A percentile compares a stretch with the other conserved stretches of the same genome.
phyloP scores from a whole-genome alignment of 1,140 invertebrate species.

The Drosophila lacertosa region DNA sequence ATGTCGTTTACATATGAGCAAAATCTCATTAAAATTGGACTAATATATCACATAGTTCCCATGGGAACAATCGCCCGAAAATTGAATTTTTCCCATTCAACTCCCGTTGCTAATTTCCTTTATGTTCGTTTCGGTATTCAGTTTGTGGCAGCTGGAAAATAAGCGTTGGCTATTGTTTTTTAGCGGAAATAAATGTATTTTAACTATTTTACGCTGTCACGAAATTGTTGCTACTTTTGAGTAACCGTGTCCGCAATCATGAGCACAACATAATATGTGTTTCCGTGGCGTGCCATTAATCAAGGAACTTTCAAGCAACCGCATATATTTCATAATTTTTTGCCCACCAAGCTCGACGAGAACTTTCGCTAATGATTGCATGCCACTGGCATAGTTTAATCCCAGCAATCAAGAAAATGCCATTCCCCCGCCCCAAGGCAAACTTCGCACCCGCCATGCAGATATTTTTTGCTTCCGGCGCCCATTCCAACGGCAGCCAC shows the following conservation, averaged over 20 bases:
- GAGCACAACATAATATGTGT: slow-evolving; percentile 18
- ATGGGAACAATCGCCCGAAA: too few relatives aligned
- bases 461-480: slow-evolving; percentile 20
- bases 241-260: slow-evolving; percentile 9
- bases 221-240: neutral
- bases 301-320: slow-evolving; percentile 19
- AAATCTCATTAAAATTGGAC: too few relatives aligned
- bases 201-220: neutral
- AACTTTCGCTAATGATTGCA: slow-evolving; percentile 72
- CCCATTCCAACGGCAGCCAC: slow-evolving; percentile 8
- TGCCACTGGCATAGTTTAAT: slow-evolving; percentile 45
- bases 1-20: too few relatives aligned
- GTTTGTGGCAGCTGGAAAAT: too few relatives aligned
- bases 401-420: slow-evolving; percentile 40
- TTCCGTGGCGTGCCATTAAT: slow-evolving; percentile 42
- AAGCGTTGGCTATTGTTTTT: too few relatives aligned
- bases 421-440: slow-evolving; percentile 18
- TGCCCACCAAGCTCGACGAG: slow-evolving; percentile 4
- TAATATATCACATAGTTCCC: too few relatives aligned
- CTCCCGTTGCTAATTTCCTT: too few relatives aligned
- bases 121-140: too few relatives aligned
- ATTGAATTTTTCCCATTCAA: too few relatives aligned
- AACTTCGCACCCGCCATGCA: slow-evolving; percentile 14
- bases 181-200: too few relatives aligned
- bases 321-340: slow-evolving; percentile 46